Conservation (phyloP, 1,140 invertebrate species). For the Zaprionus inermis region DNA sequence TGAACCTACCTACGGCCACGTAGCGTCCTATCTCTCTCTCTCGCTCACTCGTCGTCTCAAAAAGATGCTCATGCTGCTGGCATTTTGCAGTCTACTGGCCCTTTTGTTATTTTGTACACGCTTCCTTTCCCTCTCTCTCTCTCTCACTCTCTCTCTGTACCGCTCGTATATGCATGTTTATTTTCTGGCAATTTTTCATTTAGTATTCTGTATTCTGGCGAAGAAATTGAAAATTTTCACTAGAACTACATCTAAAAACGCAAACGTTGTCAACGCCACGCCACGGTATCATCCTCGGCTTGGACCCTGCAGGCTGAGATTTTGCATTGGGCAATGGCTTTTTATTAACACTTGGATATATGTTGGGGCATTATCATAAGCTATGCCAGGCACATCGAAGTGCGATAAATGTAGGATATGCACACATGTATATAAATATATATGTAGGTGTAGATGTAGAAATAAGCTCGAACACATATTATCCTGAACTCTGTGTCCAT, state of each 20-base stretch:
- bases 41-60: background rate
- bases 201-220: slow-evolving; percentile 17
- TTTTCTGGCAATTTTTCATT: slow-evolving; percentile 49
- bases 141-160: too few species aligned
- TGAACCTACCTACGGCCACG: slow-evolving; percentile 1
- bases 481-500: background rate
- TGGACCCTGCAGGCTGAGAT: slow-evolving; percentile 18
- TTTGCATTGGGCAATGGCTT: slow-evolving; percentile 27
- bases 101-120: slow-evolving; percentile 21
- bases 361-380: slow-evolving; percentile 48
- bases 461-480: background rate
- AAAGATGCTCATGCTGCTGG: slow-evolving; percentile 26
- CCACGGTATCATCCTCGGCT: slow-evolving; percentile 12
- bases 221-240: slow-evolving; percentile 46
- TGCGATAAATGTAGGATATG: slow-evolving; percentile 1
- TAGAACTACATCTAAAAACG: slow-evolving; percentile 22
- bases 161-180: slow-evolving; percentile 43
- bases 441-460: background rate
- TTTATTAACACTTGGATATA: slow-evolving; percentile 51
- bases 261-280: slow-evolving; percentile 8
- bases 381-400: slow-evolving; percentile 30
- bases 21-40: background rate
- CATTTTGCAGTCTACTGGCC: slow-evolving; percentile 22
- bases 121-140: background rate
- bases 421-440: background rate